Percentiles rank a stretch among this genome's conserved stretches.
Evolutionary conservation across 2,888 invertebrate species (phyloP).

Genomic region (Erpobdella octoculata): DNA sequence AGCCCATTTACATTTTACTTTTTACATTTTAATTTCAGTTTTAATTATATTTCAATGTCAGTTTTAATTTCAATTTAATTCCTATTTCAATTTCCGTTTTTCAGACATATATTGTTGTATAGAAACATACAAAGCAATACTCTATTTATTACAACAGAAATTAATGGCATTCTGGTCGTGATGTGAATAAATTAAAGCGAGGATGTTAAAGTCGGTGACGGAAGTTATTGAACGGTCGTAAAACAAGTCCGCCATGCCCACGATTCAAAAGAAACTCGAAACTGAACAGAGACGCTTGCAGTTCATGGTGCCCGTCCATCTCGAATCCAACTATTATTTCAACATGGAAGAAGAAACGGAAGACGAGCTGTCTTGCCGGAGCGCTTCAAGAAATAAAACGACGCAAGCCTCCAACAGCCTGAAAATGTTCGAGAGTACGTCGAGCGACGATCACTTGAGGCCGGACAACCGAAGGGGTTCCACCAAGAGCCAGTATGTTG

Average conservation of each 20-base stretch:
- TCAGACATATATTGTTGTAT: no score
- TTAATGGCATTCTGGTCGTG: no score
- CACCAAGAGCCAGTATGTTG: slow-evolving; percentile 60
- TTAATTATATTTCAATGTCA: no score
- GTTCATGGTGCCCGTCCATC: no score
- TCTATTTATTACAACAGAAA: no score
- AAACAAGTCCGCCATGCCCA: slow-evolving; percentile 10
- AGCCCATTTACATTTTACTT: no score
- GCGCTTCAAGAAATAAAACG: neutral
- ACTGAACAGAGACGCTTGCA: no score
- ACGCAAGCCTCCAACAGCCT: neutral
- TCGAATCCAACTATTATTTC: neutral
- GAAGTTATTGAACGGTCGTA: slow-evolving; percentile 28
- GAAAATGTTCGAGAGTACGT: neutral
- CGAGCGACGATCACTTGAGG: neutral
- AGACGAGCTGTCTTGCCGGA: neutral
- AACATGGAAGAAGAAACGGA: neutral
- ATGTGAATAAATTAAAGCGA: no score
- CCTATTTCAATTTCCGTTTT: no score
- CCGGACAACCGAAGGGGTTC: neutral
- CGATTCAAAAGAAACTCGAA: neutral
- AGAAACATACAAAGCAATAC: no score
- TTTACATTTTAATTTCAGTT: no score
- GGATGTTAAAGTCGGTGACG: slow-evolving; percentile 38
- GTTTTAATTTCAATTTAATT: no score